phyloP scores from a whole-genome alignment of 2,888 invertebrate genomes.

The Busseola fusca region DNA sequence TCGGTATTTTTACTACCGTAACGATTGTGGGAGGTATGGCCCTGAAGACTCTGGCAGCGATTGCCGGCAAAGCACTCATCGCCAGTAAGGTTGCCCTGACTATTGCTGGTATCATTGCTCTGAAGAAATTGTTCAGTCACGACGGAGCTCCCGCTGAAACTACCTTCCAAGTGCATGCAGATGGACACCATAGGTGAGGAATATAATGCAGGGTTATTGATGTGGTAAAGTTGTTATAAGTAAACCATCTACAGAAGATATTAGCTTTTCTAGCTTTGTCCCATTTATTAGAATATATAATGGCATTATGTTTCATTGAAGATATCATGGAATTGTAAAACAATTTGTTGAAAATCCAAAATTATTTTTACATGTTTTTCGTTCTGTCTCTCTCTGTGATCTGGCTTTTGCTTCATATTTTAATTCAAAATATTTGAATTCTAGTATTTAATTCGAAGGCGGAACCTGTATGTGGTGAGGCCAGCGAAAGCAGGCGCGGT shows the following conservation, averaged over 20 bases:
- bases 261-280: conserved; percentile 29
- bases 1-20: conserved; percentile 90
- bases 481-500: conserved; percentile 87
- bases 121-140: conserved; percentile 92
- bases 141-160: conserved; percentile 90
- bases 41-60: conserved; percentile 91
- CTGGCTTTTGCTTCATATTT: conserved; percentile 43
- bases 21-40: conserved; percentile 92
- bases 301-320: not conserved
- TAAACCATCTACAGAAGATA: not conserved
- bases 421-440: conserved; percentile 79
- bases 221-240: not conserved
- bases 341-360: not conserved
- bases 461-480: conserved; percentile 90
- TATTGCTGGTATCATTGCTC: conserved; percentile 92
- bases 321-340: not conserved
- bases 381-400: conserved; percentile 1
- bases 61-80: conserved; percentile 92
- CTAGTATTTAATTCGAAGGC: conserved; percentile 90
- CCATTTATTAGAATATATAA: not conserved
- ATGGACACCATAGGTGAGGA: conserved; percentile 90
- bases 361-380: not conserved
- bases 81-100: conserved; percentile 93
- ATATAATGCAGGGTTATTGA: not conserved
- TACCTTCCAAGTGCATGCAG: conserved; percentile 92